Percentiles rank a stretch among this genome's conserved stretches.
These are phyloP conservation scores for Drosophila tropicalis DNA, from an alignment of 1,140 invertebrate species.

Conservation along the genomic window DNA sequence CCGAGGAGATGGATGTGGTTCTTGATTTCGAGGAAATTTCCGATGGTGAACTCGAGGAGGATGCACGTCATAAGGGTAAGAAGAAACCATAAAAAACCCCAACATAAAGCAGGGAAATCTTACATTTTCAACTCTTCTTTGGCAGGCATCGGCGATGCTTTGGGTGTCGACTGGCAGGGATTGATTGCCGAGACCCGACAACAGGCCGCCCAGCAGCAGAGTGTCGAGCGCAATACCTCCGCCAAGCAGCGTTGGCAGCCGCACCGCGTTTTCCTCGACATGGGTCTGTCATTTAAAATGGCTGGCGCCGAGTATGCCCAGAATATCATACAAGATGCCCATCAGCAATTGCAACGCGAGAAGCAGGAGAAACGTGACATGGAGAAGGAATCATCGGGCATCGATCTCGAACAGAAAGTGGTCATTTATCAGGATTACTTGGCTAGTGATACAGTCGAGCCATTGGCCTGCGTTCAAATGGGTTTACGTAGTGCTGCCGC, in stretches of 20 bases:
- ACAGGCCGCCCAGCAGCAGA: conserved; percentile 83
- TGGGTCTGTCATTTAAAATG: conserved; percentile 89
- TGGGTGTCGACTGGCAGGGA: conserved; percentile 96
- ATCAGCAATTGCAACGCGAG: conserved; percentile 62
- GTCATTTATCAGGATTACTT: conserved; percentile 62
- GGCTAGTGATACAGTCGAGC: conserved; percentile 79
- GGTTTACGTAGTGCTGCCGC: conserved; percentile 80
- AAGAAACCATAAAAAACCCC: too few species aligned
- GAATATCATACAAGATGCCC: conserved; percentile 83
- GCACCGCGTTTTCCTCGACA: conserved; percentile 87
- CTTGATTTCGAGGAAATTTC: conserved; percentile 95
- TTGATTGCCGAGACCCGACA: conserved; percentile 90
- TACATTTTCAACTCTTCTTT: not conserved
- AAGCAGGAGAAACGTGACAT: conserved; percentile 39
- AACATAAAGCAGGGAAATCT: too few species aligned
- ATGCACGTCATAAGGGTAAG: conserved; percentile 83
- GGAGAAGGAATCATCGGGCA: not conserved
- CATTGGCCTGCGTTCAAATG: conserved; percentile 87
- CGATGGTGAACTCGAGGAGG: conserved; percentile 93
- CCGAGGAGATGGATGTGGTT: conserved; percentile 85
- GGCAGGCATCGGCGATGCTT: conserved; percentile 90
- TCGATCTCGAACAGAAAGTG: conserved; percentile 18
- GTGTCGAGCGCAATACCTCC: conserved; percentile 83
- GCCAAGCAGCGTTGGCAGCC: conserved; percentile 91
- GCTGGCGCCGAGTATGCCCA: conserved; percentile 87